These are phyloP conservation scores for Chondrilla cf. caribensis DNA, from an alignment of 37 sponge, comb jelly and placozoan genomes.

Conservation along the genomic window DNA sequence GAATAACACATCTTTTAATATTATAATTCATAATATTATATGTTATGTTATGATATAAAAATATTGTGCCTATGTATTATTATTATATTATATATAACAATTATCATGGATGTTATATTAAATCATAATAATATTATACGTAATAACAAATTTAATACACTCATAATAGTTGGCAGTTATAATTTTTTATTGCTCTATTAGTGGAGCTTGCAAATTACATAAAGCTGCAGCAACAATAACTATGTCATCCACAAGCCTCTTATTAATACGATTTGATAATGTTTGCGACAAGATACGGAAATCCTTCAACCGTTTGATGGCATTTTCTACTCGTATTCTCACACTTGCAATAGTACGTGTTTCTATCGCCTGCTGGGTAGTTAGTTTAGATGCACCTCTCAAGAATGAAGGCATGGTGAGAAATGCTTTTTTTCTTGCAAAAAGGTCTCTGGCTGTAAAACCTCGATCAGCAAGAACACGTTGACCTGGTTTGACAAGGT, in stretches of 20 bases:
- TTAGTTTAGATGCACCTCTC: background rate
- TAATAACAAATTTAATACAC: too few species aligned
- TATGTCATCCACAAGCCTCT: slow-evolving; percentile 41
- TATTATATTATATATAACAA: too few species aligned
- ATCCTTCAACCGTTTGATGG: slow-evolving; percentile 28
- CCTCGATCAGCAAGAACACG: slow-evolving; percentile 19
- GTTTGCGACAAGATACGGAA: slow-evolving; percentile 13
- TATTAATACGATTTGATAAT: slow-evolving; percentile 15
- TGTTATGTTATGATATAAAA: too few species aligned
- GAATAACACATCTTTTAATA: too few species aligned
- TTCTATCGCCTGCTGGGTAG: background rate
- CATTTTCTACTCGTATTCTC: slow-evolving; percentile 26
- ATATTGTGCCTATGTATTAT: too few species aligned
- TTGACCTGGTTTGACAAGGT: background rate
- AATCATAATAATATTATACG: too few species aligned
- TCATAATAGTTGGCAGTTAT: too few species aligned
- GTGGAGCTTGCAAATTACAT: slow-evolving; percentile 28
- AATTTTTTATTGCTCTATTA: slow-evolving; percentile 15
- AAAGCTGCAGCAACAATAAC: slow-evolving; percentile 35
- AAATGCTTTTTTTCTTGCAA: slow-evolving; percentile 20
- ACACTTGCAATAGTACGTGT: slow-evolving; percentile 1
- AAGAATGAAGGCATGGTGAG: slow-evolving; percentile 23
- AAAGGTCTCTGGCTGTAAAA: slow-evolving; percentile 9
- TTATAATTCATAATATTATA: too few species aligned
- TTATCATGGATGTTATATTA: too few species aligned